A percentile compares a stretch with the other conserved stretches of the same genome.
These are phyloP conservation scores for Plotosus lineatus DNA, from an alignment of 2,113 vertebrate genomes.

Conservation along the genomic window DNA sequence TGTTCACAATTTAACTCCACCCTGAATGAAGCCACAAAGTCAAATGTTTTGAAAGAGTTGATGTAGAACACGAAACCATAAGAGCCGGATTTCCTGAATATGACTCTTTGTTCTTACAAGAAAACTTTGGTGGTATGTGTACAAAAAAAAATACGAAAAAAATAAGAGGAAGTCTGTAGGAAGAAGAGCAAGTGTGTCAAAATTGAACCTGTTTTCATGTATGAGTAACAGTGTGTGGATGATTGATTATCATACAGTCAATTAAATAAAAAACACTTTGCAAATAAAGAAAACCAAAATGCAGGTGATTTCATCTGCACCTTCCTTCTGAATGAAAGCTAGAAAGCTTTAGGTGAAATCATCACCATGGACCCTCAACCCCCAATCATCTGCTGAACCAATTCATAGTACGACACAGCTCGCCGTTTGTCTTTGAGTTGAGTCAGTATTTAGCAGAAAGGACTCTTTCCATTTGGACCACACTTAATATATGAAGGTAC, in stretches of 20 bases:
- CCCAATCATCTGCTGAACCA: too few relatives aligned
- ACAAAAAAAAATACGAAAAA: background rate
- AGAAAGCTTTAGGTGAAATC: background rate
- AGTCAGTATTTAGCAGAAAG: background rate
- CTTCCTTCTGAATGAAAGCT: background rate
- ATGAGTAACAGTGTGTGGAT: background rate
- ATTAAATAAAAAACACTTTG: background rate
- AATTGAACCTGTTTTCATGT: background rate
- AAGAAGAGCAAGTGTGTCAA: background rate
- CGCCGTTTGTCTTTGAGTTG: background rate
- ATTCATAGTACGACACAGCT: background rate
- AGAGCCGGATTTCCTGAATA: slow-evolving; percentile 29
- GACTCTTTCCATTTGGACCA: background rate
- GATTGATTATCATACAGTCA: background rate
- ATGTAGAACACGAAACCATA: background rate
- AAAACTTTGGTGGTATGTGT: background rate
- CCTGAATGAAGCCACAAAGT: background rate
- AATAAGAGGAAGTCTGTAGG: background rate
- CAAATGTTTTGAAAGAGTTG: background rate
- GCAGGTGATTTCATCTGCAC: background rate
- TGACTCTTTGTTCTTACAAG: slow-evolving; percentile 12
- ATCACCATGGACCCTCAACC: background rate
- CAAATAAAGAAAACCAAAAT: background rate
- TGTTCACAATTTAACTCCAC: background rate
- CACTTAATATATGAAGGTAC: background rate